These are phyloP conservation scores for Sialia sialis DNA, from an alignment of 2,113 vertebrate genomes.

Conservation along the genomic window DNA sequence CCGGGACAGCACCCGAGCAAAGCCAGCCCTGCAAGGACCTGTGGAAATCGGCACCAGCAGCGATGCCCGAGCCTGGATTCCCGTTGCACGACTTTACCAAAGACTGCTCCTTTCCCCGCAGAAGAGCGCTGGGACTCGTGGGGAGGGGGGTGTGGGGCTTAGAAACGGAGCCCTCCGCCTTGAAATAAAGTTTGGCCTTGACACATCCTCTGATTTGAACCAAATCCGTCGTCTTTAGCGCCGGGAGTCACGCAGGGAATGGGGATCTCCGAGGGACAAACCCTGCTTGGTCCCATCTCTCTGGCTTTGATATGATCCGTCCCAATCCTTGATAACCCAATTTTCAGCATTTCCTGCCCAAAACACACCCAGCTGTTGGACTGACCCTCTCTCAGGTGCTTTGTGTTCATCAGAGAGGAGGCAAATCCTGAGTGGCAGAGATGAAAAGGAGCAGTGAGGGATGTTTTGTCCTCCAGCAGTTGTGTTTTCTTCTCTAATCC, in stretches of 20 bases:
- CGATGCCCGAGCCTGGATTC: not conserved
- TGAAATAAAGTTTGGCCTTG: slow-evolving; percentile 57
- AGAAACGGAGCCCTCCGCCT: not conserved
- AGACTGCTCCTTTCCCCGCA: not conserved
- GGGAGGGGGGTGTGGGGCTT: not conserved
- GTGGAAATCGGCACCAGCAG: not conserved
- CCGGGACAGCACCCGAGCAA: not conserved
- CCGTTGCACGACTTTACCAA: not conserved
- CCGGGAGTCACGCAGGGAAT: not conserved
- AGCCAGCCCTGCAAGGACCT: not conserved
- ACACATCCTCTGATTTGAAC: not conserved
- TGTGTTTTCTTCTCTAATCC: not conserved
- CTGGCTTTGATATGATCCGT: not conserved
- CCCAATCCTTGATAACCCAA: rapidly evolving
- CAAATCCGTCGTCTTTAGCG: not conserved
- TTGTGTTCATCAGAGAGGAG: not conserved
- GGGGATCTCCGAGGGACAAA: rapidly evolving
- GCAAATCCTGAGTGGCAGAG: not conserved
- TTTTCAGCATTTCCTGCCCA: not conserved
- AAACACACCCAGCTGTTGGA: not conserved
- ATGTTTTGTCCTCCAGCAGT: rapidly evolving
- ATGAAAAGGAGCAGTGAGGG: not conserved
- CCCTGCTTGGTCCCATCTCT: rapidly evolving
- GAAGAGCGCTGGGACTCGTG: not conserved
- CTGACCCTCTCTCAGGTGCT: not conserved